Evolutionary conservation across 2,888 invertebrate genomes (phyloP).

Genomic region (Nephrocerus scutellatus): DNA sequence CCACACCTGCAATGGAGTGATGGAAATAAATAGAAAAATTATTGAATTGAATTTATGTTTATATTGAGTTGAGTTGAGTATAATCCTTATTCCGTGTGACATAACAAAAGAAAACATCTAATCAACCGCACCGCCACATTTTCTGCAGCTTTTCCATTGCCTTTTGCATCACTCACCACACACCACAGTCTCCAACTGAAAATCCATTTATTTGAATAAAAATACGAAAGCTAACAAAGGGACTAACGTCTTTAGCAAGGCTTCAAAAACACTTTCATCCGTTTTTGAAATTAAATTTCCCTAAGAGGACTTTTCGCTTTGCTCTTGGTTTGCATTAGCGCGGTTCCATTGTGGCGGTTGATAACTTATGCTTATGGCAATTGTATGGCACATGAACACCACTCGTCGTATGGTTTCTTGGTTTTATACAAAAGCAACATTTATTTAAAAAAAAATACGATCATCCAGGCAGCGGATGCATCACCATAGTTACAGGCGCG

Average conservation of each 20-base stretch:
- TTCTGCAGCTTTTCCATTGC: too few species aligned
- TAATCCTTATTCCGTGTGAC: background rate
- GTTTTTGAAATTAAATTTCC: slow-evolving; percentile 47
- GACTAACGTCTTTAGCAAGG: slow-evolving; percentile 30
- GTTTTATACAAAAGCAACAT: too few species aligned
- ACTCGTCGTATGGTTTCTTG: too few species aligned
- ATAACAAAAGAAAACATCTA: too few species aligned
- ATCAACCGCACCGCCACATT: too few species aligned
- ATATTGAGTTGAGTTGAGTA: too few species aligned
- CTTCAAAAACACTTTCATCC: slow-evolving; percentile 49
- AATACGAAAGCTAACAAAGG: slow-evolving; percentile 14
- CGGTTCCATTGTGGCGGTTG: too few species aligned
- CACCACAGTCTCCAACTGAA: slow-evolving; percentile 3
- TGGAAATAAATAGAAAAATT: slow-evolving; percentile 24
- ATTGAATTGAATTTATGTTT: background rate
- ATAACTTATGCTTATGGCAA: too few species aligned
- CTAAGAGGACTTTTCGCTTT: slow-evolving; percentile 22
- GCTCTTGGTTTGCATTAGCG: slow-evolving; percentile 1
- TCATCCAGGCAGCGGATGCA: too few species aligned
- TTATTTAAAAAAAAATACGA: too few species aligned
- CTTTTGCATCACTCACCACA: slow-evolving; percentile 14
- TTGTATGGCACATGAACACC: too few species aligned
- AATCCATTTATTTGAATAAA: slow-evolving; percentile 4
- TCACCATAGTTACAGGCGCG: too few species aligned
- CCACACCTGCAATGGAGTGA: slow-evolving; percentile 71